Evolutionary conservation across 2,113 vertebrate genomes (phyloP).

Genomic region (Lathamus discolor): DNA sequence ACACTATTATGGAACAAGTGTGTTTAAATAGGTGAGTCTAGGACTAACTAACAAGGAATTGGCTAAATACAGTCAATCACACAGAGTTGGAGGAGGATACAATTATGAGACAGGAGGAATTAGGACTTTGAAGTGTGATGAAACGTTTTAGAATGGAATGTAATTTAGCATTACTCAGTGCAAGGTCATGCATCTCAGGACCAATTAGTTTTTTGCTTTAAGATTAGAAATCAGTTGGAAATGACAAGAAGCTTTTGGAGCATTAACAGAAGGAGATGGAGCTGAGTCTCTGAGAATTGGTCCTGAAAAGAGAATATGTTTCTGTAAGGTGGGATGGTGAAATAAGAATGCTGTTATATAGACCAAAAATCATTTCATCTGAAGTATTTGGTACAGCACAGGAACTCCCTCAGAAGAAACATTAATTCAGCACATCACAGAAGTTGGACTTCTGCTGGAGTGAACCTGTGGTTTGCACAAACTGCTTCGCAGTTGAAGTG

Average conservation of each 20-base stretch:
- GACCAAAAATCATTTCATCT: neutral
- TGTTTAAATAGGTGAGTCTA: neutral
- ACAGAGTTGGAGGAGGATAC: neutral
- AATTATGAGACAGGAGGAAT: neutral
- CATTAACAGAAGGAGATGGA: neutral
- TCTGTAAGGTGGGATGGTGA: neutral
- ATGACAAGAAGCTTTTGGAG: neutral
- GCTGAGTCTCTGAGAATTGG: neutral
- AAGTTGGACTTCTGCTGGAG: rapidly evolving
- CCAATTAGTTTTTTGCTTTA: neutral
- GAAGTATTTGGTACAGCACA: neutral
- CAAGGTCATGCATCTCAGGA: neutral
- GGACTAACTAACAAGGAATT: neutral
- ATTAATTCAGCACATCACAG: neutral
- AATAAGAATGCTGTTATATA: neutral
- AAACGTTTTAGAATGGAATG: neutral
- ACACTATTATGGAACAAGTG: neutral
- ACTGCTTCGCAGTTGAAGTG: neutral
- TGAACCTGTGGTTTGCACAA: neutral
- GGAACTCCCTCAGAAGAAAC: neutral
- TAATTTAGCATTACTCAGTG: neutral
- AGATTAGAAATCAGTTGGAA: neutral
- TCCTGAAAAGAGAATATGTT: neutral
- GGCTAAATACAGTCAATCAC: neutral
- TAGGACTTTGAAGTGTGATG: neutral